Conservation (phyloP, 2,797 vertebrate genomes). For the Simalia tracyae region DNA sequence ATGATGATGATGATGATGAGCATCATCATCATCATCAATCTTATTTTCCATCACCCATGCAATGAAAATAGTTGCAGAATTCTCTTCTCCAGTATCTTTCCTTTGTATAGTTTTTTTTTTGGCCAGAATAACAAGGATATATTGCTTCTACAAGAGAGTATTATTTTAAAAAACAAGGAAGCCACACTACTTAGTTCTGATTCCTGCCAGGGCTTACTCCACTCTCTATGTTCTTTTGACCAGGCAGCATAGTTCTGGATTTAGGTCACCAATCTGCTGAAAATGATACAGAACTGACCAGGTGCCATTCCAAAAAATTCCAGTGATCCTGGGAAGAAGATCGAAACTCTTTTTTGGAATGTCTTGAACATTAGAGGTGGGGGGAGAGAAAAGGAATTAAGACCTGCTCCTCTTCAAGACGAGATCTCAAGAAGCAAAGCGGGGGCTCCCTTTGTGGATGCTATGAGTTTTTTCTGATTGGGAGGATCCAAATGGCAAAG, state of each 20-base stretch:
- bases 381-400: not conserved
- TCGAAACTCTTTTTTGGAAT: conserved; percentile 13
- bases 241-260: conserved; percentile 42
- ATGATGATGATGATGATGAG: no score
- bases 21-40: no score
- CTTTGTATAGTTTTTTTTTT: conserved; percentile 10
- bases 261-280: conserved; percentile 47
- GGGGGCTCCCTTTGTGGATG: not conserved
- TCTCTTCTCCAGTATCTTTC: not conserved
- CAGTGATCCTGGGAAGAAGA: conserved; percentile 31
- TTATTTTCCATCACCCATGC: no score
- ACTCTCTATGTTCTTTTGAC: conserved; percentile 61
- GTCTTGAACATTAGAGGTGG: not conserved
- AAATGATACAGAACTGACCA: conserved; percentile 36
- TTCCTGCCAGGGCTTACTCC: conserved; percentile 36
- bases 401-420: not conserved
- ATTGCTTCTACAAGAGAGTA: conserved; percentile 23
- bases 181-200: conserved; percentile 12
- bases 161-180: conserved; percentile 10
- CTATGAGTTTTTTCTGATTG: not conserved
- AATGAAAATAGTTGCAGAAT: not conserved
- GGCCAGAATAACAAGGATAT: conserved; percentile 15
- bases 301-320: conserved; percentile 34
- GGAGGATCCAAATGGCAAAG: not conserved
- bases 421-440: not conserved